These are phyloP conservation scores for Psix sp. DNA, from an alignment of 1,140 invertebrate species.

Conservation along the genomic window DNA sequence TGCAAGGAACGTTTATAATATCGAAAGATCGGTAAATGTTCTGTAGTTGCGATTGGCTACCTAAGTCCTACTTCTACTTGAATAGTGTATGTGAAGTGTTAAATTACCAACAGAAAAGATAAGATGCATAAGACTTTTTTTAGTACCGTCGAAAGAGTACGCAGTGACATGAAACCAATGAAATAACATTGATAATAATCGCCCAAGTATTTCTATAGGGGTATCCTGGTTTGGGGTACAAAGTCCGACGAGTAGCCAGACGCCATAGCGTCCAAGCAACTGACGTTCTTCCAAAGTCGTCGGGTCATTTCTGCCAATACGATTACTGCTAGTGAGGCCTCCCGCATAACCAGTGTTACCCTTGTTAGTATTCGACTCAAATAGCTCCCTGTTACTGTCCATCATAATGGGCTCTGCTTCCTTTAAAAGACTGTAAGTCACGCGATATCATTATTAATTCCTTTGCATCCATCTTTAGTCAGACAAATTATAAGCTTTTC, in stretches of 20 bases:
- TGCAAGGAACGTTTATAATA: constrained; percentile 7
- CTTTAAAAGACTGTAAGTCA: constrained; percentile 82
- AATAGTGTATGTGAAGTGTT: constrained; percentile 70
- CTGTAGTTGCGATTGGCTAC: constrained; percentile 41
- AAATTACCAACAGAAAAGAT: constrained; percentile 78
- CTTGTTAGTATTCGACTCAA: constrained; percentile 72
- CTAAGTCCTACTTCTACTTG: constrained; percentile 61
- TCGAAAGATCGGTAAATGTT: constrained; percentile 22
- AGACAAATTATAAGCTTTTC: constrained; percentile 44
- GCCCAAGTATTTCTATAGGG: constrained; percentile 91
- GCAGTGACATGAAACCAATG: constrained; percentile 99
- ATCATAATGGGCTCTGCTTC: constrained; percentile 86
- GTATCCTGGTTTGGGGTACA: constrained; percentile 91
- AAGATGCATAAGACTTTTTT: constrained; percentile 77
- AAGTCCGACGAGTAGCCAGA: constrained; percentile 96
- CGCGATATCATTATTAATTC: constrained; percentile 39
- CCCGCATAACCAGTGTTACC: constrained; percentile 68
- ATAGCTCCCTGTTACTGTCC: constrained; percentile 77
- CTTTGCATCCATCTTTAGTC: constrained; percentile 4
- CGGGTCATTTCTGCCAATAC: constrained; percentile 66
- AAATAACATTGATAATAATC: constrained; percentile 96
- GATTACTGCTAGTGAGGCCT: constrained; percentile 57
- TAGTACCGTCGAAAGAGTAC: constrained; percentile 94
- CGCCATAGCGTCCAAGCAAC: constrained; percentile 94
- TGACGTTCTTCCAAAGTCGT: constrained; percentile 86